Conservation (phyloP, 2,888 invertebrate species). For the Pomacea canaliculata region DNA sequence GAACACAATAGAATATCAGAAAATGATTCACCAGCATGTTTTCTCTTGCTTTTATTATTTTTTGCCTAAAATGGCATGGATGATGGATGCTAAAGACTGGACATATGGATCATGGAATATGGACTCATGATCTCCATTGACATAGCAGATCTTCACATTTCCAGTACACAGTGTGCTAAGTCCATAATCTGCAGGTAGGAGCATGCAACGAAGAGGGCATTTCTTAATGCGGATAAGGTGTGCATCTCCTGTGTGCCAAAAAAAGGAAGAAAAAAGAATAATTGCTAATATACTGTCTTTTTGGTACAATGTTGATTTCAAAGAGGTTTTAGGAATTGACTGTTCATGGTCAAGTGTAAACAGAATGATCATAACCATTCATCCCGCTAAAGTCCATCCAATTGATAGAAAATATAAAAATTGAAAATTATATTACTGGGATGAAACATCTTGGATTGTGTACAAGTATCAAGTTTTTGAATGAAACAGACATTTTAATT, state of each 20-base stretch:
- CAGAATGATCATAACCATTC: no score
- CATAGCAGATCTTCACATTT: conserved; percentile 39
- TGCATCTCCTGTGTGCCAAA: conserved; percentile 41
- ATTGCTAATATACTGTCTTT: no score
- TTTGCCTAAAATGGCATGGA: neutral
- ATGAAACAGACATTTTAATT: no score
- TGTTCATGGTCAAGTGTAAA: no score
- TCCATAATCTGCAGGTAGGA: conserved; percentile 46
- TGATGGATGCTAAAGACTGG: neutral
- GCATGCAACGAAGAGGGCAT: conserved; percentile 22
- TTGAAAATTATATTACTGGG: no score
- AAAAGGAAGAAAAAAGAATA: neutral
- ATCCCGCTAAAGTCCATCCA: no score
- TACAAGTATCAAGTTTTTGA: no score
- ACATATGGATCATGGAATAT: conserved; percentile 31
- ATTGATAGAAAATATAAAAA: no score
- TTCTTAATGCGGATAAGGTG: conserved; percentile 44
- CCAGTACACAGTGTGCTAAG: conserved; percentile 44
- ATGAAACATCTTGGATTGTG: no score
- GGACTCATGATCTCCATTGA: conserved; percentile 42
- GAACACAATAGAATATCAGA: no score
- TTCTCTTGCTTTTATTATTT: neutral
- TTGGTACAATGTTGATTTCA: neutral
- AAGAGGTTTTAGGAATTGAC: neutral
- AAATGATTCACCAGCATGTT: no score